Evolutionary conservation across 2,113 vertebrate genomes (phyloP).

Genomic region (Dascyllus trimaculatus): DNA sequence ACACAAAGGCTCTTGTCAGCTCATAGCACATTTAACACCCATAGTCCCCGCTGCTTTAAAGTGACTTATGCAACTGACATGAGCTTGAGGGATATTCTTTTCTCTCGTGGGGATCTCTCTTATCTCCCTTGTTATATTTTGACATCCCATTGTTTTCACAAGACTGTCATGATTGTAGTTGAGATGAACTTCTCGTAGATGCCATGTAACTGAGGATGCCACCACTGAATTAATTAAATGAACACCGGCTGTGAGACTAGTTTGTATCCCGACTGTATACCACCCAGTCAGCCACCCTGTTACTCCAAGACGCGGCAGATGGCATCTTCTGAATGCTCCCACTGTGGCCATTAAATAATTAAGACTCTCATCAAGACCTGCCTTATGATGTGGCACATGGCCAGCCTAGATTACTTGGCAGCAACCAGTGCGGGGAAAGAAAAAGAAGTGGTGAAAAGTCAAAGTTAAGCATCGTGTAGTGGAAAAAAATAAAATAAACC

Average conservation of each 20-base stretch:
- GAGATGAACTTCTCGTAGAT: slow-evolving; percentile 21
- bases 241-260: slow-evolving; percentile 34
- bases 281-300: slow-evolving; percentile 59
- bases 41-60: slow-evolving; percentile 28
- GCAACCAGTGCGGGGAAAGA: slow-evolving; percentile 21
- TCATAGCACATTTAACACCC: slow-evolving; percentile 49
- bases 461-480: slow-evolving; percentile 1
- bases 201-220: slow-evolving; percentile 9
- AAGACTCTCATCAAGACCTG: slow-evolving; percentile 85
- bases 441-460: slow-evolving; percentile 29
- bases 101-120: slow-evolving; percentile 19
- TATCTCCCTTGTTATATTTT: slow-evolving; percentile 36
- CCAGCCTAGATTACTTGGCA: slow-evolving; percentile 76
- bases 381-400: slow-evolving; percentile 78
- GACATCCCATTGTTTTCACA: slow-evolving; percentile 14
- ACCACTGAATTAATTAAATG: slow-evolving; percentile 18
- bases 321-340: slow-evolving; percentile 83
- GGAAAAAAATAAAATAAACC: slow-evolving; percentile 9
- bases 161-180: slow-evolving; percentile 12
- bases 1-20: slow-evolving; percentile 51
- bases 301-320: slow-evolving; percentile 81
- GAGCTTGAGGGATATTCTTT: slow-evolving; percentile 19
- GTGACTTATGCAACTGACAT: slow-evolving; percentile 40
- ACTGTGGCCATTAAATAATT: slow-evolving; percentile 86
- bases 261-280: slow-evolving; percentile 30